Evolutionary conservation across 2,113 vertebrate genomes (phyloP), one percentile per base, ranked within the genome.

Genomic region (Tonatia bakeri): DNA sequence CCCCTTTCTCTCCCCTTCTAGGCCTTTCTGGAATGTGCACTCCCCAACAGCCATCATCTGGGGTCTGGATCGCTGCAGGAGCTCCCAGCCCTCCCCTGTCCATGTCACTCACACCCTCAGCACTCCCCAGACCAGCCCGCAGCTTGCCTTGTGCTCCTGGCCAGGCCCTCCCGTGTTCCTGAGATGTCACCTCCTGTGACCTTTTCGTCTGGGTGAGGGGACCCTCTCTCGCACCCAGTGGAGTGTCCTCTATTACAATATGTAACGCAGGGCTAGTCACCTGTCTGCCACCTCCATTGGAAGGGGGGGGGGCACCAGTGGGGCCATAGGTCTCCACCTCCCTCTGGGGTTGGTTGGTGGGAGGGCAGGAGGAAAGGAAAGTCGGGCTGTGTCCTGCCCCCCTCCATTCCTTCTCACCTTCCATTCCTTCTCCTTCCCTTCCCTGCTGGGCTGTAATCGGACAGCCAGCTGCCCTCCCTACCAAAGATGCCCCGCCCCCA

Each of bases 241-340:
- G 0, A 0, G 0, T 52, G n/a, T 14, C n/a, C 13, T 43, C 26
- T 12, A 0, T 20, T 36, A 33, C 61, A 11, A 38, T 0, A 8
- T 4, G 11, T 22, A 36, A 16, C 9, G 1, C 12, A 4, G 19
- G n/a, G 1, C 76, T 17, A 14, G 54, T 36, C n/a, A 1, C 26
- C 31, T 26, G 31, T 45, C 31, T 38, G 24, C 47, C 11, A 2
- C 11, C 13, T 75, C 45, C 3, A 3, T 28, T 4, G 28, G 38
- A 3, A n/a, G n/a, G 28, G 50, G 43, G 12, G 31, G 70, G 73
- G 43, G 43, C 28, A 33, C 47, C 16, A 6, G 73, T 76, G 73
- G 28, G 43, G 43, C 72, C 45, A 13, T 43, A 28, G 40, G 77
- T 36, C 40, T 20, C 54, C 0, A 0, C 40, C 8, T 54, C 31